Evolutionary conservation across 2,797 vertebrate species (phyloP), one percentile per base, ranked within the genome.

Genomic region (Yasuhikotakia modesta): DNA sequence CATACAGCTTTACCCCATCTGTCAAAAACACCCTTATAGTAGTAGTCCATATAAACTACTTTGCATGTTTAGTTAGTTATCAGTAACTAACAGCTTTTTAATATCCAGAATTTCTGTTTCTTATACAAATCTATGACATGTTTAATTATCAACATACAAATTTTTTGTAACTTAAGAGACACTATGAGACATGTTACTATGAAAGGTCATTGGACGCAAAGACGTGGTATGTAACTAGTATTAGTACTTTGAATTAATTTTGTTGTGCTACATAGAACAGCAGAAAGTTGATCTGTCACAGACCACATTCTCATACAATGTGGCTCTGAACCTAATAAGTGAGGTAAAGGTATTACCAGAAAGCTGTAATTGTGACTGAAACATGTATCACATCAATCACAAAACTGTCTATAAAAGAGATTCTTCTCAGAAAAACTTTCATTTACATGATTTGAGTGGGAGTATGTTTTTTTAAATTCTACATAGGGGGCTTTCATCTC

Each of bases 351-450:
- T 81, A 58, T 83, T 69, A 79, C 24, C 64, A 61, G 50, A 24
- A 58, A 66, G 35, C 58, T 83, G 43, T 76, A 80, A 84, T 82
- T 77, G 76, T 76, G 57, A 71, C 76, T 65, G 69, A 85, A 76
- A 69, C 68, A 45, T 57, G 71, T 60, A 6, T 60, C 17, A 73
- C 73, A 79, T 68, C 79, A 83, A 76, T 87, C 82, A 82, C 79
- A 45, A 84, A 81, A 84, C 69, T 81, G 84, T 84, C 84, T 80
- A 85, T 86, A 83, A 87, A 86, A 87, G 84, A 73, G 75, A 53
- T 72, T 79, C 76, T 85, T 85, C 78, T 79, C 75, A 76, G 81
- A 84, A 86, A 80, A 80, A 83, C 82, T 79, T 83, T 78, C 32
- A 84, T 79, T 77, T 67, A 79, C 74, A 84, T 30, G 72, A 71